These are phyloP conservation scores for Chrysolophus pictus DNA, from an alignment of 2,797 vertebrate species.

Conservation along the genomic window DNA sequence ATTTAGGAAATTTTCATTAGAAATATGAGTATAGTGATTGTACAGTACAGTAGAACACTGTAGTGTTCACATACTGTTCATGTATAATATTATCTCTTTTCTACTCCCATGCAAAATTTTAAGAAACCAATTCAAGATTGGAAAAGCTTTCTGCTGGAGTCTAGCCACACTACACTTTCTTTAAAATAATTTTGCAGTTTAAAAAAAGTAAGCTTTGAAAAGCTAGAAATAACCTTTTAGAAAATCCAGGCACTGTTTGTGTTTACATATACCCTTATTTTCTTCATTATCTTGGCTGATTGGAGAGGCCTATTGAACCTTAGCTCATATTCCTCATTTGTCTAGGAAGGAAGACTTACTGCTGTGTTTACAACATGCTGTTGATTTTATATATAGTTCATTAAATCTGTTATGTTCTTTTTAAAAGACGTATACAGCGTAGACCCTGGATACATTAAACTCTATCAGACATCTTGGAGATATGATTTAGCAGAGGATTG, in stretches of 20 bases:
- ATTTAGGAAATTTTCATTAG: background rate
- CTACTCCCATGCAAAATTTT: background rate
- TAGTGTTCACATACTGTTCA: background rate
- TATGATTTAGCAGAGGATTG: no score
- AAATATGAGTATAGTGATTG: background rate
- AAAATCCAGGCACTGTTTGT: background rate
- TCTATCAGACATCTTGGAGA: background rate
- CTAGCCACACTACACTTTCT: background rate
- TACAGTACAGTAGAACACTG: background rate
- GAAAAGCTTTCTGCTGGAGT: background rate
- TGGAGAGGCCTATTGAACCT: background rate
- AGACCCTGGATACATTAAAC: background rate
- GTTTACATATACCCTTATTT: background rate
- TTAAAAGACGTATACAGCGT: background rate
- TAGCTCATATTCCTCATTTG: background rate
- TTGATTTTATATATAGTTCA: background rate
- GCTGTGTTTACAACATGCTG: background rate
- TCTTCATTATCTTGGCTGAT: background rate
- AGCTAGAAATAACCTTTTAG: background rate
- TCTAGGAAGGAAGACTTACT: background rate
- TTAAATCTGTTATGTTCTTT: background rate
- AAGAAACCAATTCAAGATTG: background rate
- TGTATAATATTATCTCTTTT: background rate
- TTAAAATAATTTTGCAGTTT: background rate
- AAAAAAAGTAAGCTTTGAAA: background rate